These are phyloP conservation scores for Salvelinus alpinus DNA, from an alignment of 2,113 vertebrate species.

Conservation along the genomic window DNA sequence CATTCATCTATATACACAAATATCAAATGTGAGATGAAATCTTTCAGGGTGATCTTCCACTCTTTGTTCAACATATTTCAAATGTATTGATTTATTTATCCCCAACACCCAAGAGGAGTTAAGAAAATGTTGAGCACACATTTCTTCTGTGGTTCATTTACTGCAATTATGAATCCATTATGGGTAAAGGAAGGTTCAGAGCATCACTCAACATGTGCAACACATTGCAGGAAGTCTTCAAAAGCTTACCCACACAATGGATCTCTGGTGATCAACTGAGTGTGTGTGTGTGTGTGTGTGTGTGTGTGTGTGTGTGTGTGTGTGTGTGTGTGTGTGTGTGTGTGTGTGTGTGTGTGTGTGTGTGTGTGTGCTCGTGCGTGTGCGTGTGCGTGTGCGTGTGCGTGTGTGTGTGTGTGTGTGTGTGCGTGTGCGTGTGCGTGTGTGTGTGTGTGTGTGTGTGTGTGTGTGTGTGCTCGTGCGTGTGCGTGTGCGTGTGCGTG, in stretches of 20 bases:
- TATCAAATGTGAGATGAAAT: slow-evolving; percentile 48
- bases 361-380: too few species aligned
- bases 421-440: too few species aligned
- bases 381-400: too few species aligned
- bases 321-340: too few species aligned
- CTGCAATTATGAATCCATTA: slow-evolving; percentile 41
- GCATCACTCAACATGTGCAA: slow-evolving; percentile 7
- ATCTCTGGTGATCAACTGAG: not conserved
- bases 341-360: too few species aligned
- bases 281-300: not conserved
- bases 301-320: not conserved
- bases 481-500: too few species aligned
- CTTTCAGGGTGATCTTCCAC: slow-evolving; percentile 25
- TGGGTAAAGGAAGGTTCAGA: slow-evolving; percentile 19
- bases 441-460: too few species aligned
- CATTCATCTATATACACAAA: slow-evolving; percentile 38
- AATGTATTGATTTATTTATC: slow-evolving; percentile 30
- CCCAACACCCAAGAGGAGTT: slow-evolving; percentile 50
- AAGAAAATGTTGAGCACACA: slow-evolving; percentile 41
- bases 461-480: too few species aligned
- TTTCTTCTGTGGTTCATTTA: slow-evolving; percentile 37
- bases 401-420: too few species aligned
- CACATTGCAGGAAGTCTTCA: not conserved
- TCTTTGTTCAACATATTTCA: slow-evolving; percentile 39
- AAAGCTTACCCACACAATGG: not conserved